Conservation (phyloP, 2,888 invertebrate species). For the Folsomia candida region DNA sequence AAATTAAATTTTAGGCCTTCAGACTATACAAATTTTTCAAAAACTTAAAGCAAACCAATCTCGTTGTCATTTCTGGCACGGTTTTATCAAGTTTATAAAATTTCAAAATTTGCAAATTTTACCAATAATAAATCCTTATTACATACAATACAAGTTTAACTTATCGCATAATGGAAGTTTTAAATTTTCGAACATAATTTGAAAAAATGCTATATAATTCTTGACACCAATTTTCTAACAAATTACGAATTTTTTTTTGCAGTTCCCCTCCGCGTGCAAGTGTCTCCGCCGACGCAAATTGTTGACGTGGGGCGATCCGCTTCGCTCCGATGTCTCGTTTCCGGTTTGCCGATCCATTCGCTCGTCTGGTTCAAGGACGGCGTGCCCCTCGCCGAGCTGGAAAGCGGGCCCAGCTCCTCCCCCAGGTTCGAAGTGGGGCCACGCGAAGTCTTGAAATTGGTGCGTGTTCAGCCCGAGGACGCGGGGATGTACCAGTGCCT, state of each 20-base stretch:
- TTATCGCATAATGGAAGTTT: too few species aligned
- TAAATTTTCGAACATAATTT: neutral
- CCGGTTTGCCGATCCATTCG: conserved; percentile 78
- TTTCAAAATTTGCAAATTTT: too few species aligned
- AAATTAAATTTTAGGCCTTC: too few species aligned
- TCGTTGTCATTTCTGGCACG: too few species aligned
- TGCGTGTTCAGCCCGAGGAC: conserved; percentile 70
- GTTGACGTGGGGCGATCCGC: conserved; percentile 82
- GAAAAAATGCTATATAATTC: neutral
- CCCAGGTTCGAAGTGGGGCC: conserved; percentile 19
- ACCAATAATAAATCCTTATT: too few species aligned
- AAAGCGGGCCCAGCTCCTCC: conserved; percentile 52
- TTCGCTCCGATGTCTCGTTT: conserved; percentile 80
- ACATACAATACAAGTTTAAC: too few species aligned
- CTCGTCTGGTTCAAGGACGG: conserved; percentile 81
- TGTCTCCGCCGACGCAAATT: conserved; percentile 61
- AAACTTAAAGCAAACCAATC: too few species aligned
- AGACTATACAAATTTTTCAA: too few species aligned
- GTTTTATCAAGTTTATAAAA: too few species aligned
- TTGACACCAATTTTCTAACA: too few species aligned
- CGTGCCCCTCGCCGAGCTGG: conserved; percentile 62
- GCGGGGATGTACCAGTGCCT: conserved; percentile 88
- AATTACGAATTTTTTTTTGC: conserved; percentile 52
- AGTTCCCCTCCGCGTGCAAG: conserved; percentile 77
- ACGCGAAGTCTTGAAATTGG: conserved; percentile 53